Base-by-base conservation (phyloP, 2,113 vertebrate species). In the Noctilio leporinus region DNA sequence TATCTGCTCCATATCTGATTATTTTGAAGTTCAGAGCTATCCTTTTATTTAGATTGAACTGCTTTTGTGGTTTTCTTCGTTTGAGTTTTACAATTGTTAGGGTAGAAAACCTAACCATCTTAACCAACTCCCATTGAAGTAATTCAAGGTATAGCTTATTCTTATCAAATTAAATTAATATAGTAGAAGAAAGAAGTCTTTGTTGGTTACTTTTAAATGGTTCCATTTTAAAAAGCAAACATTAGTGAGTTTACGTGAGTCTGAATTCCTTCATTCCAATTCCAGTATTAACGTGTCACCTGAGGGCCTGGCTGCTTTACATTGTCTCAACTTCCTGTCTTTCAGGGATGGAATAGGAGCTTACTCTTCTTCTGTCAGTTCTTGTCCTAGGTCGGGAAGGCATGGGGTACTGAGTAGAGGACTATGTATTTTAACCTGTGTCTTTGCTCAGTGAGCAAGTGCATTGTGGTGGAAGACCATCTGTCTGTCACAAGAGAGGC, bases 151-250 rank as follows among this genome's bases (percentile, higher is more conserved):
- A 83, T 51, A 83, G 69, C 53, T 95, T 88, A 55, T 92, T 96
- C 24, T 75, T 57, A 88, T 83, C 10, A 75, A 82, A 91, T 95
- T 92, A 43, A 97, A 81, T 96, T 95, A 94, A 93, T 94, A 82
- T 73, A 59, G 35, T 45, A 89, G 40, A 73, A 96, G 59, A 95
- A 95, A 94, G n/a, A n/a, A n/a, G n/a, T 76, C 75, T 95, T 89
- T 87, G 91, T 88, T 78, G 87, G 96, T 95, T 92, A 92, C 81
- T 87, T 93, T 96, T 95, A 92, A 96, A 94, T 77, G 53, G 83
- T 93, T 95, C 33, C 72, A 87, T 62, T 85, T 97, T 94, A 95
- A 93, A 92, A 96, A 97, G 81, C 53, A 86, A 95, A 89, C 77
- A 91, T 95, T 89, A 92, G 75, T 69, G 24, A 57, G 73, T 94